Conservation (phyloP, 2,113 vertebrate species). For the Eira barbara region DNA sequence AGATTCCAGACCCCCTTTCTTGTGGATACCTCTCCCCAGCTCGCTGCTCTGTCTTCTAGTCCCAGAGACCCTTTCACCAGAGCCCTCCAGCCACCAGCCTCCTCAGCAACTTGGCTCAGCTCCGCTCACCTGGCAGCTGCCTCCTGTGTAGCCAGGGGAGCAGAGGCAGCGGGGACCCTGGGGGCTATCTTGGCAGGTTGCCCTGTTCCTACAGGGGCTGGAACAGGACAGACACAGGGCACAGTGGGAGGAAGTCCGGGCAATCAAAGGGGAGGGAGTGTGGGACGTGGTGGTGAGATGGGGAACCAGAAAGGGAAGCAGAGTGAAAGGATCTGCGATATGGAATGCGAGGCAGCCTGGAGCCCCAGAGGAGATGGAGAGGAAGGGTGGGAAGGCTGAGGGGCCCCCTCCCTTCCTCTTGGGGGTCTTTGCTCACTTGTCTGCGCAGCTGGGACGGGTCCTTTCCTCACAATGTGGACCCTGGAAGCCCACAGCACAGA, state of each 20-base stretch:
- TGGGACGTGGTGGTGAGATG: background rate
- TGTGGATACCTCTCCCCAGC: background rate
- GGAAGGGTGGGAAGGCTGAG: background rate
- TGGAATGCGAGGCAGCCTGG: background rate
- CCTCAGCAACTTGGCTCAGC: background rate
- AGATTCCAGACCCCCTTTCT: background rate
- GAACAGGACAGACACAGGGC: background rate
- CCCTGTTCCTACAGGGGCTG: constrained; percentile 75
- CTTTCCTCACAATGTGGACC: constrained; percentile 54
- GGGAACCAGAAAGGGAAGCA: background rate
- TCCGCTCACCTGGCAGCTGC: constrained; percentile 74
- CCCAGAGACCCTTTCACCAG: background rate
- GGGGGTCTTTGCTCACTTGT: constrained; percentile 47
- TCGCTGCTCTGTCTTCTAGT: background rate
- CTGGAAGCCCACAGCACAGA: constrained; percentile 58
- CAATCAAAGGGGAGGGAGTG: too few species aligned
- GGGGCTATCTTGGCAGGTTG: constrained; percentile 74
- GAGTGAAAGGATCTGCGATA: background rate
- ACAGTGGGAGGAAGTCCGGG: background rate
- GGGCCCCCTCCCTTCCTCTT: background rate
- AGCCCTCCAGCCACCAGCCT: background rate
- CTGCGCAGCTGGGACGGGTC: constrained; percentile 45
- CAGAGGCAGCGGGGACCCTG: constrained; percentile 75
- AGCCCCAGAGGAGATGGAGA: background rate
- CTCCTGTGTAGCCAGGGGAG: constrained; percentile 70